These are phyloP conservation scores for Xanthorhoe designata DNA, from an alignment of 2,888 invertebrate genomes.

Conservation along the genomic window DNA sequence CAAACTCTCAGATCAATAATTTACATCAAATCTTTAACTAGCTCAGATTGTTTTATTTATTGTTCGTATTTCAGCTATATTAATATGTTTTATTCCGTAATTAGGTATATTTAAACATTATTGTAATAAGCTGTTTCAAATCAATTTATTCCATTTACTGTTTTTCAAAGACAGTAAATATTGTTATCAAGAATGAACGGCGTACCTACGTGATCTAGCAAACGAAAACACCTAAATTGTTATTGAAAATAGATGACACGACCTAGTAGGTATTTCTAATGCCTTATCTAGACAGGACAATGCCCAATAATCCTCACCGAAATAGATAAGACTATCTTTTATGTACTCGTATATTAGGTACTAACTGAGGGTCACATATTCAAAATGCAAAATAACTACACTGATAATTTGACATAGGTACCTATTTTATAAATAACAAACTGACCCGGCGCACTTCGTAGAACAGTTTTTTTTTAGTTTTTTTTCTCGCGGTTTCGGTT, in stretches of 20 bases:
- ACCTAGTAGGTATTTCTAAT: slow-evolving; percentile 6
- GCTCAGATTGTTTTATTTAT: no score
- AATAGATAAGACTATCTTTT: no score
- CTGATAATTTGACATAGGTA: no score
- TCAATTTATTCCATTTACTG: background rate
- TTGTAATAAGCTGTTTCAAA: background rate
- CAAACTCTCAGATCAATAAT: no score
- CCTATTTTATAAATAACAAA: no score
- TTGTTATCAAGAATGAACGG: slow-evolving; percentile 12
- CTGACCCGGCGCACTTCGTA: no score
- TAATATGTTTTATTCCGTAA: background rate
- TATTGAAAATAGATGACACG: background rate
- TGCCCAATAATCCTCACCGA: no score
- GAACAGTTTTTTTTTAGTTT: no score
- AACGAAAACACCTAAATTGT: slow-evolving; percentile 17
- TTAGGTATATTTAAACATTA: background rate
- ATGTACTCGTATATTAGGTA: background rate
- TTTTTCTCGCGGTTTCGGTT: no score
- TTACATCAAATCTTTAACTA: no score
- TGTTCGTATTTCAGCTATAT: background rate
- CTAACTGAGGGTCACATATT: no score
- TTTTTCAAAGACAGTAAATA: slow-evolving; percentile 3
- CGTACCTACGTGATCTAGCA: slow-evolving; percentile 17
- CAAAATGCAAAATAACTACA: no score
- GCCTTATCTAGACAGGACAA: background rate